Percentiles rank a stretch among this genome's conserved stretches.
These are phyloP conservation scores for Brachionus rubens DNA, from an alignment of 1,140 invertebrate species.

Conservation along the genomic window DNA sequence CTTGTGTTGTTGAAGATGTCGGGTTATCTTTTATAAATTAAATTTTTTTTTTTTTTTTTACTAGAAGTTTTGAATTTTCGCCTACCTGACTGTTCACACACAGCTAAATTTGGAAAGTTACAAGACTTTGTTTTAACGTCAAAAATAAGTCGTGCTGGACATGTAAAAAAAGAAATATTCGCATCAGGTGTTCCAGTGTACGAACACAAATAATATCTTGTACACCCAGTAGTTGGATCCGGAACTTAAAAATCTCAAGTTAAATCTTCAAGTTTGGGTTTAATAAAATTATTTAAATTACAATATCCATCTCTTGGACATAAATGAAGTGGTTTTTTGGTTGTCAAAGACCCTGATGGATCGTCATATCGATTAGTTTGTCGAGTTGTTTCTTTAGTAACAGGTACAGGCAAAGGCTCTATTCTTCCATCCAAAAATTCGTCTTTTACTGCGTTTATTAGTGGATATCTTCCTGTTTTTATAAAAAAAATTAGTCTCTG, in stretches of 20 bases:
- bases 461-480: constrained; percentile 40
- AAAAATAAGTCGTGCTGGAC: constrained; percentile 17
- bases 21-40: neutral
- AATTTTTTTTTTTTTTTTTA: neutral
- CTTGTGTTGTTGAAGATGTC: neutral
- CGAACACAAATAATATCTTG: constrained; percentile 3
- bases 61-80: neutral
- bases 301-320: constrained; percentile 33
- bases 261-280: neutral
- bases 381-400: neutral
- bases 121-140: constrained; percentile 18
- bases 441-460: constrained; percentile 26
- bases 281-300: neutral
- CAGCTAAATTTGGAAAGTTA: constrained; percentile 23
- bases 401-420: neutral
- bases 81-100: neutral
- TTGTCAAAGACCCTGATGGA: neutral
- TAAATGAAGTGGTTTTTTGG: neutral
- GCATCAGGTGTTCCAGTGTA: neutral
- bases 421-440: neutral
- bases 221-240: neutral
- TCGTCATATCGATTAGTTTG: neutral
- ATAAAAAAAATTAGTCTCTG: neutral
- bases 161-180: neutral
- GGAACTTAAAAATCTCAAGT: neutral